Evolutionary conservation across 2,113 vertebrate genomes (phyloP).

Genomic region (Psophia crepitans): DNA sequence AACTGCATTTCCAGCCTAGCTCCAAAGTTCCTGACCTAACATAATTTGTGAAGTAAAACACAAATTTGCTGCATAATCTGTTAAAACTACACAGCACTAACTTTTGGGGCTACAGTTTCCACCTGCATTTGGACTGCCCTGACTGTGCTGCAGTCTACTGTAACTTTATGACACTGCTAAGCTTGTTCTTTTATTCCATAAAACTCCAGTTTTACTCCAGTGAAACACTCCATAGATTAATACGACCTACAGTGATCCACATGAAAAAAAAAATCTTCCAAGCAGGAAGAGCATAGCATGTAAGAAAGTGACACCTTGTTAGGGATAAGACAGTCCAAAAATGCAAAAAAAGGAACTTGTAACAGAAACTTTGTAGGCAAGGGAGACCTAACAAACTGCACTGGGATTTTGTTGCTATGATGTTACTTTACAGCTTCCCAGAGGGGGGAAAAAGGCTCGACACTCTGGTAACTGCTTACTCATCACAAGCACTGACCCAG

Average conservation of each 20-base stretch:
- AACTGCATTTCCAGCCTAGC: background rate
- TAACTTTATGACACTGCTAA: background rate
- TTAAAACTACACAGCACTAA: background rate
- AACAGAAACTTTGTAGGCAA: background rate
- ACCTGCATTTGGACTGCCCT: background rate
- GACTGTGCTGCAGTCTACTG: background rate
- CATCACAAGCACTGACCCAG: conserved; percentile 46
- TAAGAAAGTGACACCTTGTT: background rate
- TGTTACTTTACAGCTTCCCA: conserved; percentile 1
- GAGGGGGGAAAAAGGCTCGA: background rate
- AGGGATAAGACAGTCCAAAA: background rate
- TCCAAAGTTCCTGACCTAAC: background rate
- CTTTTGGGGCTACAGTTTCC: background rate
- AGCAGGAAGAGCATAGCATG: background rate
- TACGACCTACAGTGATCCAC: background rate
- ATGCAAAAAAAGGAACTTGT: background rate
- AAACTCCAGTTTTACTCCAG: background rate
- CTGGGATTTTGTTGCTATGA: conserved; percentile 28
- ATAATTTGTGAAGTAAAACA: background rate
- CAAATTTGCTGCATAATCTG: background rate
- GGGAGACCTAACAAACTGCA: conserved; percentile 16
- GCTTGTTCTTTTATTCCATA: background rate
- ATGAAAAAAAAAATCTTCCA: background rate
- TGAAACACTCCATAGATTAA: background rate
- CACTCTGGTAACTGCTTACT: background rate